Base-by-base conservation (phyloP, 2,888 invertebrate genomes). In the Patella caerulea region DNA sequence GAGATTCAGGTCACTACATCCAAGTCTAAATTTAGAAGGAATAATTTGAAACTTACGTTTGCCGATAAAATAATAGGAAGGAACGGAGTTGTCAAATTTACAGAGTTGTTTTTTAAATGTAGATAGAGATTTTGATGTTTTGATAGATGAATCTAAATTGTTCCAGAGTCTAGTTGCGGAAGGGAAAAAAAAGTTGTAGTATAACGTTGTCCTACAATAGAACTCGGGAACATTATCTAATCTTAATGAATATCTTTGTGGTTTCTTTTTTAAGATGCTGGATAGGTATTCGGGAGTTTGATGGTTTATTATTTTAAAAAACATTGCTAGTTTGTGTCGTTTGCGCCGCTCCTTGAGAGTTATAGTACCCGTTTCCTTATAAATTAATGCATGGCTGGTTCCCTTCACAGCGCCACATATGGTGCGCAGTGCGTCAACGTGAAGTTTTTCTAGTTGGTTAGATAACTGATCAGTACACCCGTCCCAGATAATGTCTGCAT, bases 321-420 rank as follows among this genome's bases (percentile, higher is more conserved):
- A 65, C 12, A n/a, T 65, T 7, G 2, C 24, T 19, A 65, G 65
- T 14, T 65, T n/a, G 24, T 65, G 65, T 11, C 59, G 59, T 14
- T n/a, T 59, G 15, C 65, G 65, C 24, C 65, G n/a, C 65, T 65
- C 65, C 12, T 17, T 5, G n/a, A 65, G n/a, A 12, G 65, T 65
- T n/a, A 65, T 65, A 14, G 24, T 19, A 12, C 65, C 65, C n/a
- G 65, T 65, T 65, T 65, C 65, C 12, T 65, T 65, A 19, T 65
- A 65, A n/a, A 65, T 65, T n/a, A 65, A n/a, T 5, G n/a, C 65
- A 65, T 65, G 65, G 65, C 65, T 65, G 24, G 65, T 65, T n/a
- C 65, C n/a, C 65, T 19, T 65, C 24, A 65, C 65, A 65, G 65
- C 65, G 11, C 65, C 65, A 65, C 17, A n/a, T 59, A 59, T 65